phyloP scores from a whole-genome alignment of 2,888 invertebrate species.

The Agonopterix subpropinquella region DNA sequence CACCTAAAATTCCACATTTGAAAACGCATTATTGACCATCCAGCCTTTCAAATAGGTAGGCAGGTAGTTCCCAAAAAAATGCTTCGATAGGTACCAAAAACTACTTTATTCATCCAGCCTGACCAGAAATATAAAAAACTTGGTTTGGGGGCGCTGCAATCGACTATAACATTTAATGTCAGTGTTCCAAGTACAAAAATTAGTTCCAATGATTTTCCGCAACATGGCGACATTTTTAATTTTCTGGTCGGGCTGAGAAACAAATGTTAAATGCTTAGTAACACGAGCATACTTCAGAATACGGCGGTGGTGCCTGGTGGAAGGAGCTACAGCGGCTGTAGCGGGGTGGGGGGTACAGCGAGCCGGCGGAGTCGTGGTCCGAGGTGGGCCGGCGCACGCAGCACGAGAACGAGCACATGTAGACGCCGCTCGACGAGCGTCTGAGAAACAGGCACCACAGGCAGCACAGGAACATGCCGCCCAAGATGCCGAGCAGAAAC shows the following conservation, averaged over 20 bases:
- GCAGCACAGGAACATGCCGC: constrained; percentile 81
- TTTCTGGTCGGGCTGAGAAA: neutral
- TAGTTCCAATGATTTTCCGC: too few species aligned
- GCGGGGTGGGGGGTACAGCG: constrained; percentile 88
- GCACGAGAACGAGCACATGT: constrained; percentile 52
- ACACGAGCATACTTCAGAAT: constrained; percentile 81
- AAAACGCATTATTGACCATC: too few species aligned
- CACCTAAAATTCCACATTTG: too few species aligned
- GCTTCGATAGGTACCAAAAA: too few species aligned
- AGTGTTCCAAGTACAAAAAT: too few species aligned
- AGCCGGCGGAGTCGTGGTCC: constrained; percentile 86
- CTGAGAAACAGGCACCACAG: constrained; percentile 74
- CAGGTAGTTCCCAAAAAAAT: too few species aligned
- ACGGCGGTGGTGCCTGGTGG: constrained; percentile 88
- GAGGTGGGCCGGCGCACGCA: constrained; percentile 69
- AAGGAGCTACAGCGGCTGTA: constrained; percentile 90
- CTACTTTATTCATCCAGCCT: too few species aligned
- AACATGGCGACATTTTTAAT: too few species aligned
- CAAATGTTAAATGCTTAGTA: constrained; percentile 11
- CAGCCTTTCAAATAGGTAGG: too few species aligned
- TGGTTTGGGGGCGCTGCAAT: too few species aligned
- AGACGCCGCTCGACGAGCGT: constrained; percentile 38
- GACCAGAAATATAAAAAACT: too few species aligned
- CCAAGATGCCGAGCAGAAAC: constrained; percentile 80
- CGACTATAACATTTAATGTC: neutral